Base-by-base conservation (phyloP, 2,888 invertebrate species). In the Dryobotodes eremita region DNA sequence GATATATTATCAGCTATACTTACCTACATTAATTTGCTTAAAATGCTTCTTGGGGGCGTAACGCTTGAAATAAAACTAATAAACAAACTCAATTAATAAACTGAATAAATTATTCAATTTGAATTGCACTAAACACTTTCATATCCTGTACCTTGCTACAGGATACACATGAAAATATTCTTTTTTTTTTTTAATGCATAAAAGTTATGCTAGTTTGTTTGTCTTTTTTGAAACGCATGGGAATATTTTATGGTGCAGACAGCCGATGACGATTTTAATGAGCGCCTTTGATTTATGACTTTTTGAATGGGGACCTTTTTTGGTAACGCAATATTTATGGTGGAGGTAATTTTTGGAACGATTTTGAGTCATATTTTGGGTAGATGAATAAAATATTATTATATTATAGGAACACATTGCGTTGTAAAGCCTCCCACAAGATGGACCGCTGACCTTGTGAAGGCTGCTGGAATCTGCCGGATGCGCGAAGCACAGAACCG, bases 241-340 rank as follows among this genome's bases (percentile, higher is more conserved):
- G 79, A 80, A 88, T 88, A 89, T 88, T 89, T 85, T 89, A 89
- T 86, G 85, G 84, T 46, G 83, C 85, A 86, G 89, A 89, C 89
- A 86, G 82, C 76, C 86, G 80, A 89, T 88, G 89, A 89, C 86
- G 83, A 88, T 88, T 89, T 88, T 89, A 89, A 89, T 89, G 89
- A 89, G 89, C 89, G 86, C 75, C 75, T 70, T 87, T 88, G 88
- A 88, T 88, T 89, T 87, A 88, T 88, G 57, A 55, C 48, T 77
- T 87, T 84, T 86, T 88, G 87, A 87, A 87, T 72, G 80, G 62
- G 70, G 68, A 61, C 62, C 69, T 65, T 76, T 79, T 87, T 87
- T 77, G 59, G 76, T 75, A 61, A 76, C 48, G 53, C 31, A 84
- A 66, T 77, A n/a, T n/a, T n/a, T n/a, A 75, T 70, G 66, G 48